A percentile compares a stretch with the other conserved stretches of the same genome.
Evolutionary conservation across 2,797 vertebrate species (phyloP).

Genomic region (Lagodon rhomboides): DNA sequence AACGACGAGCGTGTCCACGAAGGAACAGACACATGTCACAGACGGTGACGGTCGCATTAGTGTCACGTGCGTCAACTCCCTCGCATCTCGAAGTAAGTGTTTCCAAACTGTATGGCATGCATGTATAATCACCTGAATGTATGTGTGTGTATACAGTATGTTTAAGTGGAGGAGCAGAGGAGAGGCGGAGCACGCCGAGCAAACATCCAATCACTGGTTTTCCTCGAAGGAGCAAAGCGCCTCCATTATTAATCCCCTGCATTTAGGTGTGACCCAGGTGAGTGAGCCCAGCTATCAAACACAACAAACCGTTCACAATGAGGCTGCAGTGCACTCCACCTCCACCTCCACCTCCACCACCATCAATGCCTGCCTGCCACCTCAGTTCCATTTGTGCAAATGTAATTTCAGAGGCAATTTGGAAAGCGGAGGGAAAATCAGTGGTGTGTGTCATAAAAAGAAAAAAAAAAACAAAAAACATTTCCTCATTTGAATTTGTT

Average conservation of each 20-base stretch:
- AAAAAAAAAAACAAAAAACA: not conserved
- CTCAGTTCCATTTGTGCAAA: conserved; percentile 21
- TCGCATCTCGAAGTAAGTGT: conserved; percentile 6
- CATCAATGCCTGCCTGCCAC: not conserved
- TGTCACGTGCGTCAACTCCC: not conserved
- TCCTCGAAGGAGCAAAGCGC: conserved; percentile 27
- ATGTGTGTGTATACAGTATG: not conserved
- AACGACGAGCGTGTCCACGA: conserved; percentile 26
- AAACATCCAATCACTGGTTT: conserved; percentile 39
- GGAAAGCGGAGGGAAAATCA: conserved; percentile 25
- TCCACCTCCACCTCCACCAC: not conserved
- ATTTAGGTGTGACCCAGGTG: conserved; percentile 49
- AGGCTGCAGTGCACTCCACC: conserved; percentile 2
- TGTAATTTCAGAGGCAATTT: conserved; percentile 56
- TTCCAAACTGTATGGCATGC: conserved; percentile 2
- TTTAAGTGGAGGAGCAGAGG: conserved; percentile 30
- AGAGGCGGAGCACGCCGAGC: conserved; percentile 18
- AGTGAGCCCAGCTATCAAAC: conserved; percentile 47
- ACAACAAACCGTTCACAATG: conserved; percentile 45
- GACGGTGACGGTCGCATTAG: conserved; percentile 12
- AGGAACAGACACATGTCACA: conserved; percentile 35
- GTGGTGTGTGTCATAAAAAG: not conserved
- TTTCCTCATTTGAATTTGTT: conserved; percentile 28
- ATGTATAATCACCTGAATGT: not conserved
- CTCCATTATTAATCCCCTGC: conserved; percentile 61